A percentile compares a stretch with the other conserved stretches of the same genome.
phyloP scores from a whole-genome alignment of 2,888 invertebrate species.

The Cheilosia soror region DNA sequence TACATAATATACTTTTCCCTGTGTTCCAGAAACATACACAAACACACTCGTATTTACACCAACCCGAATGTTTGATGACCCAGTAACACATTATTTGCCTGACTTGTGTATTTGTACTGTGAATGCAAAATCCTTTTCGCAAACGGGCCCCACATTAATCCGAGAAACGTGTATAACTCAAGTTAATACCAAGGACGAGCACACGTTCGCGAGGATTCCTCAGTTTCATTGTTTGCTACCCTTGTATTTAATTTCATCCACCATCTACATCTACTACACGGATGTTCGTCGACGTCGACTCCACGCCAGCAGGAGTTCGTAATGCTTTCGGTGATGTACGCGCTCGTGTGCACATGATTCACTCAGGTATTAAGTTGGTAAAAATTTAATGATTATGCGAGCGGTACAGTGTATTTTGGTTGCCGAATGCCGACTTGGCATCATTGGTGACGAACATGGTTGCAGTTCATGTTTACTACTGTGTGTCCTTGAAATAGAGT shows the following conservation, averaged over 20 bases:
- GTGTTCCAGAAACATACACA: conserved; percentile 18
- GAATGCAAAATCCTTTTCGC: conserved; percentile 46
- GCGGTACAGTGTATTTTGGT: conserved; percentile 37
- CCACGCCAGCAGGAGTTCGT: neutral
- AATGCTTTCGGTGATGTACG: conserved; percentile 16
- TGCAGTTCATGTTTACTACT: neutral
- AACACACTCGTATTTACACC: neutral
- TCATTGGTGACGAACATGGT: conserved; percentile 61
- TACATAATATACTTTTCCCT: neutral
- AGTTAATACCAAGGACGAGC: conserved; percentile 65
- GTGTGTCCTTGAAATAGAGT: conserved; percentile 44
- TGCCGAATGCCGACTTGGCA: conserved; percentile 57
- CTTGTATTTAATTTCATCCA: conserved; percentile 51
- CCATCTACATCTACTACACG: neutral
- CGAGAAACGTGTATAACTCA: conserved; percentile 58
- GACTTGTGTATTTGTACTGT: conserved; percentile 26
- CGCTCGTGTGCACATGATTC: conserved; percentile 44
- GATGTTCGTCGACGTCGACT: neutral
- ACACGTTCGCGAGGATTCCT: conserved; percentile 46
- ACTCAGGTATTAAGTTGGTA: conserved; percentile 61
- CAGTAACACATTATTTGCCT: conserved; percentile 60
- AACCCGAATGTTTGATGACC: conserved; percentile 62
- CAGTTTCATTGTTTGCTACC: conserved; percentile 45
- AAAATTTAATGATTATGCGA: conserved; percentile 63
- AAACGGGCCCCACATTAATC: conserved; percentile 43